A percentile compares a stretch with the other conserved stretches of the same genome.
Evolutionary conservation across 2,113 vertebrate genomes (phyloP).

Genomic region (Bucco capensis): DNA sequence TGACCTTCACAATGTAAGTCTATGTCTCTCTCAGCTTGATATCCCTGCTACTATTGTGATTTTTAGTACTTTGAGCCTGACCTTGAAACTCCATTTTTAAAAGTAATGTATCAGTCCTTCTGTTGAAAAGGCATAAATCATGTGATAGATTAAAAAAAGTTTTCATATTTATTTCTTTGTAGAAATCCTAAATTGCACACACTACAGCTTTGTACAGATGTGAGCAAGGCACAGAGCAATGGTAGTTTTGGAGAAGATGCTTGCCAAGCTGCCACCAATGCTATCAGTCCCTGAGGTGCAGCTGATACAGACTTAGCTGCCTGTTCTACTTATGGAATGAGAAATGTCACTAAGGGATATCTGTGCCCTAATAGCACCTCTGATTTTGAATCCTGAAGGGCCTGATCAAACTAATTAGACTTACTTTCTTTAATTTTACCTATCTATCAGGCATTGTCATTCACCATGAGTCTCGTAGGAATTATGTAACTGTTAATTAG

Average conservation of each 20-base stretch:
- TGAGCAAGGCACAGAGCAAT: background rate
- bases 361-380: background rate
- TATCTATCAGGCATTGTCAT: background rate
- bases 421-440: constrained; percentile 22
- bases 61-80: background rate
- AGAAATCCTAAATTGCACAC: background rate
- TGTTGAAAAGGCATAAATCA: background rate
- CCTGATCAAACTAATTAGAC: constrained; percentile 12
- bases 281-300: background rate
- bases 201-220: background rate
- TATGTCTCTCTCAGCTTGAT: background rate
- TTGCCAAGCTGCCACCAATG: background rate
- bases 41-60: background rate
- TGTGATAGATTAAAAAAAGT: background rate
- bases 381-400: background rate
- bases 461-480: background rate
- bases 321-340: background rate
- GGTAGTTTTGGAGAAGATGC: background rate
- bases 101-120: background rate
- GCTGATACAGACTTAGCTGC: background rate
- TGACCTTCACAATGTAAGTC: background rate
- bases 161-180: background rate
- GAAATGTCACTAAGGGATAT: background rate
- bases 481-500: constrained; percentile 24
- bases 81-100: background rate